Percentiles rank a stretch among this genome's conserved stretches.
These are phyloP conservation scores for Macrocentrus cingulum DNA, from an alignment of 1,140 invertebrate species.

Conservation along the genomic window DNA sequence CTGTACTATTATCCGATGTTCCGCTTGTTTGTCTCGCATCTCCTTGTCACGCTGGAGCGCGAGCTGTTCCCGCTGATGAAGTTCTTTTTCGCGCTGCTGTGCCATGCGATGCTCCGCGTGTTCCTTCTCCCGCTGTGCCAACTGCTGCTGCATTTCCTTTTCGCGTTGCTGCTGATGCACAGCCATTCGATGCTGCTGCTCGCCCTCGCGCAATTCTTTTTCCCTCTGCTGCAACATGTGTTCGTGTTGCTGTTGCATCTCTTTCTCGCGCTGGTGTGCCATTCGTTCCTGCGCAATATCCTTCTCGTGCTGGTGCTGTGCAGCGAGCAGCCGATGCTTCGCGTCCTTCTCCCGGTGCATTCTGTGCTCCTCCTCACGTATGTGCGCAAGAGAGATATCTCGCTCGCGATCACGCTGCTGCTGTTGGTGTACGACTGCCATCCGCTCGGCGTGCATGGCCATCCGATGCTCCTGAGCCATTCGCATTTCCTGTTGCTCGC, in stretches of 20 bases:
- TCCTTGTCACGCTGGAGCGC: constrained; percentile 33
- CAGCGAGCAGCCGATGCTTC: constrained; percentile 35
- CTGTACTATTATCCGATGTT: constrained; percentile 34
- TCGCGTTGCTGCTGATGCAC: constrained; percentile 46
- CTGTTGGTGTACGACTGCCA: constrained; percentile 46
- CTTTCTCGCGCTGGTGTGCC: constrained; percentile 40
- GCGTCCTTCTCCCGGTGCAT: constrained; percentile 43
- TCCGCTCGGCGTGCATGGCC: constrained; percentile 45
- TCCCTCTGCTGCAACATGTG: constrained; percentile 50
- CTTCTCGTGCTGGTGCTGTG: constrained; percentile 52
- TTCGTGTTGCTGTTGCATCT: constrained; percentile 49
- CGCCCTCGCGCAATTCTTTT: constrained; percentile 44
- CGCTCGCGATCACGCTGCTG: constrained; percentile 40
- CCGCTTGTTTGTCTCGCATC: constrained; percentile 29
- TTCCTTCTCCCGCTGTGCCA: constrained; percentile 45
- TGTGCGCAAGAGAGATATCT: constrained; percentile 45
- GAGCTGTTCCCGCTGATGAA: constrained; percentile 46
- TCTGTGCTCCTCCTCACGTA: constrained; percentile 49
- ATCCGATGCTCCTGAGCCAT: constrained; percentile 46
- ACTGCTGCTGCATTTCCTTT: constrained; percentile 48
- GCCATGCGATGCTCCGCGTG: constrained; percentile 43
- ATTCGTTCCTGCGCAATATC: constrained; percentile 55
- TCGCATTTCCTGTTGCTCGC: constrained; percentile 49
- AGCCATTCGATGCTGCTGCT: constrained; percentile 37
- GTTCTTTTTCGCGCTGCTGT: constrained; percentile 52